These are phyloP conservation scores for Cercopithecus neglectus DNA, from an alignment of 2,797 vertebrate genomes.

Conservation along the genomic window DNA sequence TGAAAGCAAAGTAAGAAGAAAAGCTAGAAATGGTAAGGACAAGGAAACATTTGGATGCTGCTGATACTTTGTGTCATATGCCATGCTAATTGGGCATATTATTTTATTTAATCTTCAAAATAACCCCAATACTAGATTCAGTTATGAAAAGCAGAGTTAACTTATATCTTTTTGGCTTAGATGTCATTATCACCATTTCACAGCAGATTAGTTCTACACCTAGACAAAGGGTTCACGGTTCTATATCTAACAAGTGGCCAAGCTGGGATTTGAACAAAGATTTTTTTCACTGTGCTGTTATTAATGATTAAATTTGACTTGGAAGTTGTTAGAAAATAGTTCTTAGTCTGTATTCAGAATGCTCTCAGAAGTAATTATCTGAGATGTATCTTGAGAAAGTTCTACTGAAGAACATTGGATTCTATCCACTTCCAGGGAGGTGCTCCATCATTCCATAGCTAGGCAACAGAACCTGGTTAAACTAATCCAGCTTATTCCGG, in stretches of 20 bases:
- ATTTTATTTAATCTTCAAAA: constrained; percentile 51
- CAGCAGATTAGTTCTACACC: neutral
- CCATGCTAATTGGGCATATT: neutral
- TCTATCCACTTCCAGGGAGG: neutral
- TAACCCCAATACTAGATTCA: constrained; percentile 18
- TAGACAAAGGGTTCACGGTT: neutral
- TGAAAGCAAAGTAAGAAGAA: constrained; percentile 19
- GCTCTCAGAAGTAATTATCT: neutral
- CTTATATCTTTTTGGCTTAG: neutral
- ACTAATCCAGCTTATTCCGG: neutral
- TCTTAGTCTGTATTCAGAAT: neutral
- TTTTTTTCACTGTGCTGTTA: constrained; percentile 12
- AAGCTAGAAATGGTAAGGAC: neutral
- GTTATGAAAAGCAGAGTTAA: neutral
- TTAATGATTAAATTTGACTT: constrained; percentile 45
- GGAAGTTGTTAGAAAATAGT: neutral
- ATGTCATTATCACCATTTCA: constrained; percentile 4
- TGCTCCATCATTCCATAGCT: neutral
- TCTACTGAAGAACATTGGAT: neutral
- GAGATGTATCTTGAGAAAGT: neutral
- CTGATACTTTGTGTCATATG: neutral
- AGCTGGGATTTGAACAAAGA: constrained; percentile 32
- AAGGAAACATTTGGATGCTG: neutral
- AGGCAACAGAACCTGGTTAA: neutral
- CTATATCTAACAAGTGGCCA: neutral